Percentiles rank a stretch among this genome's conserved stretches.
phyloP scores from a whole-genome alignment of 2,888 invertebrate genomes.

The Aethes cnicana region DNA sequence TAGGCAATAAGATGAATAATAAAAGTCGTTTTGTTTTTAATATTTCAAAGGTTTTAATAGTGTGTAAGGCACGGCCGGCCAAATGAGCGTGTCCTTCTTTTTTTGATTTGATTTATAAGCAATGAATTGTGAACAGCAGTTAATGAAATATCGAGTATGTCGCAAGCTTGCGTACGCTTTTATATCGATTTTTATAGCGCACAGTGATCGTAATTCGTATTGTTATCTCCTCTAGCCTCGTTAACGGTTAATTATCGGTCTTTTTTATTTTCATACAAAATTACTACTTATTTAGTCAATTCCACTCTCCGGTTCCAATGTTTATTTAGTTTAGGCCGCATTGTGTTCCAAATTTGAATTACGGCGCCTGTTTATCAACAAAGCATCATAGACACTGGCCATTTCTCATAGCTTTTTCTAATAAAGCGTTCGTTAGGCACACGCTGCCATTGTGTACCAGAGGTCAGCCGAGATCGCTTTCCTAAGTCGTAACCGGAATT shows the following conservation, averaged over 20 bases:
- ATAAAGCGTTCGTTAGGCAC: conserved; percentile 70
- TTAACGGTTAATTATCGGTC: conserved; percentile 10
- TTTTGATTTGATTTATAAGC: conserved; percentile 69
- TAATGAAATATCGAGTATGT: conserved; percentile 72
- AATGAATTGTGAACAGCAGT: conserved; percentile 66
- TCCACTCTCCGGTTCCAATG: conserved; percentile 4
- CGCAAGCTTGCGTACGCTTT: conserved; percentile 46
- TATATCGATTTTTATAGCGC: conserved; percentile 42
- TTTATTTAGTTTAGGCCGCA: conserved; percentile 29
- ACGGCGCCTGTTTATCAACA: conserved; percentile 41
- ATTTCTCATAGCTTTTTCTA: conserved; percentile 68
- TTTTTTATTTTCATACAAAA: conserved; percentile 13
- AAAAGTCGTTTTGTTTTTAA: conserved; percentile 39
- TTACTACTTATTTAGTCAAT: conserved; percentile 12
- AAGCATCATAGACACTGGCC: conserved; percentile 38
- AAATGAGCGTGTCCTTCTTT: conserved; percentile 67
- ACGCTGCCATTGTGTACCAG: conserved; percentile 60
- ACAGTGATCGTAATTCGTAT: conserved; percentile 47
- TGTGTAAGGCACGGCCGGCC: conserved; percentile 58
- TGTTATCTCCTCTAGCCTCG: conserved; percentile 38
- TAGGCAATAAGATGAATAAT: conserved; percentile 65
- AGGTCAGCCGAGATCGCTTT: conserved; percentile 61
- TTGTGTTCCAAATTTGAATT: conserved; percentile 31
- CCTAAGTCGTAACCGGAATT: conserved; percentile 73
- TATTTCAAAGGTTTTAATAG: conserved; percentile 51